Conservation (phyloP, 2,888 invertebrate genomes). For the Spilosoma lubricipeda region DNA sequence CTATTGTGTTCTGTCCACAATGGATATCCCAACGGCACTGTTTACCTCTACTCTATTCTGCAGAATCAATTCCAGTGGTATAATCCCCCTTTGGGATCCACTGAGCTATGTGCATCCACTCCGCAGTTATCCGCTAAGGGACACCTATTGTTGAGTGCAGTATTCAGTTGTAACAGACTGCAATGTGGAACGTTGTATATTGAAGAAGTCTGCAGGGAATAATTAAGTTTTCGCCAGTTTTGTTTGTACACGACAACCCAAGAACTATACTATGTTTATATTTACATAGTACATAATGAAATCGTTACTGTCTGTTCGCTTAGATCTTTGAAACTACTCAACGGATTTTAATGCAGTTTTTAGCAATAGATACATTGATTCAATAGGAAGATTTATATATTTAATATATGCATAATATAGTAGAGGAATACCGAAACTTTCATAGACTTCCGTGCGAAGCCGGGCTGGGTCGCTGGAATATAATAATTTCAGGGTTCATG, state of each 20-base stretch:
- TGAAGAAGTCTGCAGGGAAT: conserved; percentile 1
- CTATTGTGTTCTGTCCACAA: conserved; percentile 60
- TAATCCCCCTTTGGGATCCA: conserved; percentile 59
- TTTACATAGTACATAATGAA: no score
- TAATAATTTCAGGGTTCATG: background rate
- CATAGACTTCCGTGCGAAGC: no score
- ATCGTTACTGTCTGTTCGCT: no score
- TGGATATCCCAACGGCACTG: conserved; percentile 58
- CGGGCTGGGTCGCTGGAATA: no score
- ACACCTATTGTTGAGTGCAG: conserved; percentile 40
- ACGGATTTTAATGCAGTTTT: no score
- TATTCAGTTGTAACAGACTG: conserved; percentile 16
- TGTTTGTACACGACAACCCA: background rate
- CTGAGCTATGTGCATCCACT: conserved; percentile 51
- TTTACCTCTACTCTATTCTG: conserved; percentile 59
- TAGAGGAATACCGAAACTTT: no score
- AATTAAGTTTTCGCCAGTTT: background rate
- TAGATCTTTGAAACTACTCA: no score
- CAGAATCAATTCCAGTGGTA: conserved; percentile 61
- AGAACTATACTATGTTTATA: background rate
- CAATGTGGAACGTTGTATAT: conserved; percentile 3
- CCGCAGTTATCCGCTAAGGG: conserved; percentile 44
- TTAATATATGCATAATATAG: no score
- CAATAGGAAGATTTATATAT: no score
- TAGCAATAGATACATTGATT: no score